These are phyloP conservation scores for Spilosoma lubricipeda DNA, from an alignment of 2,888 invertebrate genomes.

Conservation along the genomic window DNA sequence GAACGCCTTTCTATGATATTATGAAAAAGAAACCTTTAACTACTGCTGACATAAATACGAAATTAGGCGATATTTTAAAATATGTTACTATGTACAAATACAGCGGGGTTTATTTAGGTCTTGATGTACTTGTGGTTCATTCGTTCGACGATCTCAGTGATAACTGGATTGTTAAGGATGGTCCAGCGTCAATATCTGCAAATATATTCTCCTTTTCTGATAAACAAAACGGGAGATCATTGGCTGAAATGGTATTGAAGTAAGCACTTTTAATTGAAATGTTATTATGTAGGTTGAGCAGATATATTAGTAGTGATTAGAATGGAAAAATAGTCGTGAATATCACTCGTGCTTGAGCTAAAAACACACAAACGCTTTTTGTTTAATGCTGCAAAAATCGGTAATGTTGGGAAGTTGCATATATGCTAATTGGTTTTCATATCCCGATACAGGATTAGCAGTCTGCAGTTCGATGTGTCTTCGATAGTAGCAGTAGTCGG, in stretches of 20 bases:
- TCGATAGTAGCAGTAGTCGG: no score
- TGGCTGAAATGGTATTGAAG: conserved; percentile 21
- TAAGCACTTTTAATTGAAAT: not conserved
- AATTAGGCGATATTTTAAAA: conserved; percentile 31
- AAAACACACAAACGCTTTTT: no score
- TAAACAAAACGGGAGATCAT: conserved; percentile 22
- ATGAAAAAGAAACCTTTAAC: not conserved
- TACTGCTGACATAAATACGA: not conserved
- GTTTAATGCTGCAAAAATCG: no score
- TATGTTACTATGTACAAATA: conserved; percentile 37
- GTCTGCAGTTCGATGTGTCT: no score
- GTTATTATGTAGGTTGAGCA: not conserved
- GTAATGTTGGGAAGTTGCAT: no score
- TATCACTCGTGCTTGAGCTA: not conserved
- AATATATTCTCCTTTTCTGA: conserved; percentile 39
- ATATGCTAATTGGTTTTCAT: no score
- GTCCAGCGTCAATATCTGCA: conserved; percentile 22
- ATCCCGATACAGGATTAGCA: not conserved
- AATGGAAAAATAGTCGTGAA: not conserved
- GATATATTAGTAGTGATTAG: not conserved
- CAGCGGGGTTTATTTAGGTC: conserved; percentile 33
- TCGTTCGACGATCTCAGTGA: conserved; percentile 18
- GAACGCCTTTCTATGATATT: conserved; percentile 22
- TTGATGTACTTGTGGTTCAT: conserved; percentile 31
- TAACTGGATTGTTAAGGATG: conserved; percentile 40